Percentiles rank a stretch among this genome's conserved stretches.
phyloP scores from a whole-genome alignment of 2,888 invertebrate genomes.

The Dichetophora obliterata region DNA sequence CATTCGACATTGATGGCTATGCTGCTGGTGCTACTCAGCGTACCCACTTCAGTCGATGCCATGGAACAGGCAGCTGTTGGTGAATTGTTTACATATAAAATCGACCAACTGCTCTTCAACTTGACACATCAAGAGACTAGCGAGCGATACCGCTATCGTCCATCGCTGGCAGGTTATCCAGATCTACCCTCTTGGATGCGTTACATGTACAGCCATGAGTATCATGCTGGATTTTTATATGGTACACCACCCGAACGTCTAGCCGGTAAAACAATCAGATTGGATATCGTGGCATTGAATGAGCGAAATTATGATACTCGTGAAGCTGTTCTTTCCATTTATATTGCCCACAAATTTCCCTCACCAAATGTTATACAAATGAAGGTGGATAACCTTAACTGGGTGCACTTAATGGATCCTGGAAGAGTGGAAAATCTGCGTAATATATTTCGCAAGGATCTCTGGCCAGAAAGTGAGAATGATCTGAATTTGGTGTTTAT shows the following conservation, averaged over 20 bases:
- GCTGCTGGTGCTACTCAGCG: slow-evolving; percentile 37
- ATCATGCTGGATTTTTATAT: slow-evolving; percentile 85
- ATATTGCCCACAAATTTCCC: slow-evolving; percentile 77
- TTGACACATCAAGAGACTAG: slow-evolving; percentile 74
- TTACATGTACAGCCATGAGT: slow-evolving; percentile 84
- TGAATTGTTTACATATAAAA: slow-evolving; percentile 83
- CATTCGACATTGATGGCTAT: slow-evolving; percentile 21
- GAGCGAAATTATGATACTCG: slow-evolving; percentile 83
- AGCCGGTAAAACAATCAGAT: slow-evolving; percentile 71
- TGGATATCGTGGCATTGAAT: slow-evolving; percentile 84
- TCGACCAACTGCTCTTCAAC: slow-evolving; percentile 83
- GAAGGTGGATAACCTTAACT: slow-evolving; percentile 90
- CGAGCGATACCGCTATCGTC: slow-evolving; percentile 74
- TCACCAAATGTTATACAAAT: slow-evolving; percentile 84
- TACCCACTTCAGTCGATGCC: slow-evolving; percentile 34
- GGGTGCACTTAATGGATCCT: slow-evolving; percentile 86
- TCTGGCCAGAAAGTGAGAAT: slow-evolving; percentile 83
- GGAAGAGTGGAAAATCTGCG: slow-evolving; percentile 80
- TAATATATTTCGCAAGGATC: slow-evolving; percentile 80
- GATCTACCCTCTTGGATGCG: slow-evolving; percentile 90
- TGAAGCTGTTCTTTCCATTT: slow-evolving; percentile 75
- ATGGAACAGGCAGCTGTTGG: slow-evolving; percentile 69
- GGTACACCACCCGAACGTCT: slow-evolving; percentile 82
- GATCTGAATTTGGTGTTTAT: slow-evolving; percentile 87
- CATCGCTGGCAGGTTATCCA: slow-evolving; percentile 81